phyloP scores from a whole-genome alignment of 1,140 invertebrate species.

The Ditylenchus dipsaci region DNA sequence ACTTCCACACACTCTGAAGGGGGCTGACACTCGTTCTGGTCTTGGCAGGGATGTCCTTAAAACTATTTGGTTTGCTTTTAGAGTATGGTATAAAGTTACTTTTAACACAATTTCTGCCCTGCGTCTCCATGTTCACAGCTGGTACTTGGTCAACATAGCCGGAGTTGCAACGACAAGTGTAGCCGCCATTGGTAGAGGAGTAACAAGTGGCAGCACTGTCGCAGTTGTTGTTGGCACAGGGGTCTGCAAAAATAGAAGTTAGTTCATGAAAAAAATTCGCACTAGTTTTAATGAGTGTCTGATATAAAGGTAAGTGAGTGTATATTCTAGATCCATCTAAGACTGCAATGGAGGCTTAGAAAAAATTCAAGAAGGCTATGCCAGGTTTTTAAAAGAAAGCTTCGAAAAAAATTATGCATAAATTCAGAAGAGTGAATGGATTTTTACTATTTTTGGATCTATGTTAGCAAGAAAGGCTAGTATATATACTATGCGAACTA shows the following conservation, averaged over 20 bases:
- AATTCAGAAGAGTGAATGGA: no score
- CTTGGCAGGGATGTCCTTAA: not conserved
- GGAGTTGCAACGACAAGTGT: constrained; percentile 44
- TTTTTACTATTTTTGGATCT: no score
- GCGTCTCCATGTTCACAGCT: not conserved
- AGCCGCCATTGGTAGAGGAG: constrained; percentile 28
- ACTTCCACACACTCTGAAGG: constrained; percentile 48
- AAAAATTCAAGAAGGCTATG: no score
- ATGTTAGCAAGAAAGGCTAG: no score
- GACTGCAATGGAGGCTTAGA: no score
- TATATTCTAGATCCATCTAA: no score
- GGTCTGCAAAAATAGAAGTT: not conserved
- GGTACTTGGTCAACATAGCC: constrained; percentile 42
- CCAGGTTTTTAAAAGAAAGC: no score
- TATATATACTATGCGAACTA: not conserved
- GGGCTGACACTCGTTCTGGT: constrained; percentile 51
- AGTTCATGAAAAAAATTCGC: no score
- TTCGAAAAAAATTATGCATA: no score
- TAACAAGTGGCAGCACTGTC: not conserved
- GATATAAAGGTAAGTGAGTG: no score
- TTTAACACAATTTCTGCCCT: not conserved
- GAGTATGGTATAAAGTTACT: not conserved
- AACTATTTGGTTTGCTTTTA: not conserved
- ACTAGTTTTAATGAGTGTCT: no score
- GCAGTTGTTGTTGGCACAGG: constrained; percentile 3